Base-by-base conservation (phyloP, 2,888 invertebrate genomes). In the Aporophyla nigra region DNA sequence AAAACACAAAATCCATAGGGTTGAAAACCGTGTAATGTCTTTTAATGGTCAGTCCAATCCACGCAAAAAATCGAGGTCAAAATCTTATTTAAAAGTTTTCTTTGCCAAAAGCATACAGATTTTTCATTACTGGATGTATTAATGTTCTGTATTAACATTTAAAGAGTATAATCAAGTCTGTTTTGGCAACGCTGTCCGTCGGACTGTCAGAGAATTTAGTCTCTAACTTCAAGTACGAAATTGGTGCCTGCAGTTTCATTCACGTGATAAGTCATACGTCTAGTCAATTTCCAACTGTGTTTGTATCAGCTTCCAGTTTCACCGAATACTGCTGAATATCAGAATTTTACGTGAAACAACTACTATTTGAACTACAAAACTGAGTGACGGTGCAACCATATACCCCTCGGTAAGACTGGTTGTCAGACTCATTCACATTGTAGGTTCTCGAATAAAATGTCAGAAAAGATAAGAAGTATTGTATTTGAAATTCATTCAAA, bases 91-190 rank as follows among this genome's bases (percentile, higher is more conserved):
- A 70, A 80, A 71, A 62, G 59, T 59, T 33, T 59, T 1, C 54
- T 68, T 69, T 74, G 83, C 73, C 84, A 76, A 76, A 68, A 73
- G 14, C 27, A 65, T 71, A 75, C 27, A 65, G 19, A 73, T 54
- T 70, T 66, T 72, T 82, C 63, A 83, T 78, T 69, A 83, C 69
- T 54, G 27, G 68, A 70, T 72, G 71, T 82, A 78, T 83, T 69
- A 69, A 74, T 74, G 70, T 66, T 9, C 21, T 7, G 12, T 70
- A 79, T 79, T 79, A 74, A 74, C 82, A 83, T 83, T 78, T 82
- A 62, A 66, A 82, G 14, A 46, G 71, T 46, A 63, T 79, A 74
- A 74, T 83, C 74, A 79, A 79, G 61, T 68, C 14, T 19, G 5
- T 46, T 78, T 82, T 82, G 83, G 83, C 83, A 83, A 67, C 69